Conservation (phyloP, 1,140 invertebrate species). For the Heliconius hermathena region DNA sequence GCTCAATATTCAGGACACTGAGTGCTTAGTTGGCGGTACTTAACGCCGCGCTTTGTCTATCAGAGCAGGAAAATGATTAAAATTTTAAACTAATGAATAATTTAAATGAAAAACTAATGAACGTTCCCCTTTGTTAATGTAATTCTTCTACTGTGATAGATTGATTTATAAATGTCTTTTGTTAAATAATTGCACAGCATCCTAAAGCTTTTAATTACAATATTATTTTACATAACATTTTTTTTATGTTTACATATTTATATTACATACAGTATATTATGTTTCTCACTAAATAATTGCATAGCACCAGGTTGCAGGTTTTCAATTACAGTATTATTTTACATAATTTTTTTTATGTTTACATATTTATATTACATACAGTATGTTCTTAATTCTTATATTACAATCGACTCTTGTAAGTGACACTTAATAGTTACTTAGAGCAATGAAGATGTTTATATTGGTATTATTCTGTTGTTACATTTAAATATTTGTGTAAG, state of each 20-base stretch:
- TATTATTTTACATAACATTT: background rate
- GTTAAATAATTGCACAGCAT: background rate
- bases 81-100: too few species aligned
- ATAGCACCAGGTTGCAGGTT: background rate
- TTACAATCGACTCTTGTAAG: background rate
- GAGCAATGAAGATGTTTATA: background rate
- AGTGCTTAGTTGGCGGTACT: too few species aligned
- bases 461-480: background rate
- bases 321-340: background rate
- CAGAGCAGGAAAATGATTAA: too few species aligned
- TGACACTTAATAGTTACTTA: background rate
- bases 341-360: too few species aligned
- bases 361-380: background rate
- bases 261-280: background rate
- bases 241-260: background rate
- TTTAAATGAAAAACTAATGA: too few species aligned
- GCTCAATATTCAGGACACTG: too few species aligned
- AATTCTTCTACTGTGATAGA: background rate
- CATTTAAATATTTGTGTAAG: background rate
- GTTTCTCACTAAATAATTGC: background rate
- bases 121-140: too few species aligned
- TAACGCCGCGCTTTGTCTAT: too few species aligned
- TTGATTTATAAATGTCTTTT: background rate
- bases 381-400: background rate
- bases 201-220: background rate